A percentile compares a stretch with the other conserved stretches of the same genome.
These are phyloP conservation scores for Disparrhopalites patrizii DNA, from an alignment of 2,888 invertebrate species.

Conservation along the genomic window DNA sequence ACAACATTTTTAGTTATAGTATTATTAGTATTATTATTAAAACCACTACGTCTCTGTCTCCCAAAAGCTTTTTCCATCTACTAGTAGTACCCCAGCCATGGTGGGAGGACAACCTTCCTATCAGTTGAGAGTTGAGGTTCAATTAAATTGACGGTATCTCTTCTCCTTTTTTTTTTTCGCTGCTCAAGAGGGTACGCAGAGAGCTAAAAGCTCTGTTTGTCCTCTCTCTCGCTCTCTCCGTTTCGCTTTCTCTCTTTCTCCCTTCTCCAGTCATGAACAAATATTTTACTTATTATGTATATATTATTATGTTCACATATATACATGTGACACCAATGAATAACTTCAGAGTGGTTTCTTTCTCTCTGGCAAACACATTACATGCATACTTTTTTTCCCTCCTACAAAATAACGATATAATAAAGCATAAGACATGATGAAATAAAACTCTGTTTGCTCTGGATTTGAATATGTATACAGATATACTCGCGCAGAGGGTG, in stretches of 20 bases:
- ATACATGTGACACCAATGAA: background rate
- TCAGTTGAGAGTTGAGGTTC: slow-evolving; percentile 21
- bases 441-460: slow-evolving; percentile 1
- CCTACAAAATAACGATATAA: background rate
- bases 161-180: background rate
- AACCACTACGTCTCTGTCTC: too few species aligned
- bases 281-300: too few species aligned
- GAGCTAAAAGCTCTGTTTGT: too few species aligned
- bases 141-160: slow-evolving; percentile 9
- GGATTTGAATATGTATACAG: slow-evolving; percentile 3
- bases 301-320: too few species aligned
- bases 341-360: background rate
- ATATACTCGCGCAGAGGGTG: background rate
- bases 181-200: too few species aligned
- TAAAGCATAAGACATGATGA: background rate
- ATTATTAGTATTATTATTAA: too few species aligned
- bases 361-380: background rate
- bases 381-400: background rate
- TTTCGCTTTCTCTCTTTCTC: too few species aligned
- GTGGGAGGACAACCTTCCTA: slow-evolving; percentile 13
- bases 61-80: too few species aligned
- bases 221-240: background rate
- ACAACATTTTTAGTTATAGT: too few species aligned
- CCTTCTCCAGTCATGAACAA: background rate
- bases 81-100: background rate